Evolutionary conservation across 2,888 invertebrate species (phyloP), one percentile per base, ranked within the genome.

Genomic region (Anticlea derivata): DNA sequence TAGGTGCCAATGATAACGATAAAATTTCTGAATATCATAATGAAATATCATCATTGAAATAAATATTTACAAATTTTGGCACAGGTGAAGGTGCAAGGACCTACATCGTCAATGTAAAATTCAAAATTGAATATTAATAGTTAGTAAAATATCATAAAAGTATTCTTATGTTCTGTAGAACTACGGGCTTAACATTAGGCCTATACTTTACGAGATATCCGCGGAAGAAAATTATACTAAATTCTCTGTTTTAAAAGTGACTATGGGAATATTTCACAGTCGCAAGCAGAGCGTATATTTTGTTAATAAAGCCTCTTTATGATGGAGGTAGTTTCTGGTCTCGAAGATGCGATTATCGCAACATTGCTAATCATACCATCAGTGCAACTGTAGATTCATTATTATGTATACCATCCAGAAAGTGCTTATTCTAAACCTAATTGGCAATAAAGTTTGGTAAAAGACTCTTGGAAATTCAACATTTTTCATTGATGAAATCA

Each of bases 141-240:
- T 72, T 74, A 77, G 70, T 78, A 79, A 80, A 80, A 75, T 77
- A 80, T 75, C 72, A 74, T 71, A 73, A 81, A 55, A 78, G 71
- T 83, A 81, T 77, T 74, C 78, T 83, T 81, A 49, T 73, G 67
- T 75, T 83, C 83, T 86, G 86, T 85, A 80, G 78, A 78, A 75
- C 85, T 87, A 87, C 83, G 84, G 86, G 84, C 86, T 88, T 87
- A 87, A 54, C 70, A 51, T 86, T 89, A 88, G 88, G 88, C 88
- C 88, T 86, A 83, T 83, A 71, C 62, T 72, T 72, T 66, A 72
- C 67, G 65, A 70, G 51, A 66, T 62, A 60, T 57, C 2, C 57
- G 58, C 27, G 29, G 35, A 58, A 60, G 51, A 39, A 46, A 52
- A 44, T 38, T 20, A 44, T 27, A 26, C 11, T 27, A 13, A 33